Percentiles rank a stretch among this genome's conserved stretches.
phyloP scores from a whole-genome alignment of 2,888 invertebrate species.

The Beris morrisii region DNA sequence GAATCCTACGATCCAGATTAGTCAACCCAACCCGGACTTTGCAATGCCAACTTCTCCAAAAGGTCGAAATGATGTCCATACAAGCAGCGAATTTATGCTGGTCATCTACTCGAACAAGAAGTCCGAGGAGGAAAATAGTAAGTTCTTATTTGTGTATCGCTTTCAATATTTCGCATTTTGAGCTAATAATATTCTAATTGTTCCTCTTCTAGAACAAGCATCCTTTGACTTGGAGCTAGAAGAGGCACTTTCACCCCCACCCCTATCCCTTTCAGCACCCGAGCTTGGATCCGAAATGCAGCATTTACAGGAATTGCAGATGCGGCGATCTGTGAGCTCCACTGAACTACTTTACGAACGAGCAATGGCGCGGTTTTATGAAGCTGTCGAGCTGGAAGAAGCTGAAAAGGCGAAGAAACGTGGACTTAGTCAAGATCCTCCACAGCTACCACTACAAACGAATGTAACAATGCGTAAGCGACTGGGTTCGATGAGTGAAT shows the following conservation, averaged over 20 bases:
- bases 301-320: slow-evolving; percentile 57
- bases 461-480: slow-evolving; percentile 51
- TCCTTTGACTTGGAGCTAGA: slow-evolving; percentile 67
- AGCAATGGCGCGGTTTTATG: slow-evolving; percentile 79
- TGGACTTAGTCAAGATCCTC: slow-evolving; percentile 46
- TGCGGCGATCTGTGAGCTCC: slow-evolving; percentile 77
- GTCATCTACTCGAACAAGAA: slow-evolving; percentile 67
- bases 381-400: slow-evolving; percentile 75
- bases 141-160: slow-evolving; percentile 5
- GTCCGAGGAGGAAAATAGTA: slow-evolving; percentile 59
- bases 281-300: slow-evolving; percentile 70
- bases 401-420: slow-evolving; percentile 58
- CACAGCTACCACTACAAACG: slow-evolving; percentile 20
- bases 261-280: slow-evolving; percentile 79
- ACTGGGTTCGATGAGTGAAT: slow-evolving; percentile 59
- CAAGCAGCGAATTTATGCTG: slow-evolving; percentile 81
- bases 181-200: slow-evolving; percentile 15
- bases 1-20: slow-evolving; percentile 50
- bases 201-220: slow-evolving; percentile 55
- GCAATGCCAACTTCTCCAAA: slow-evolving; percentile 13
- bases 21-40: slow-evolving; percentile 35
- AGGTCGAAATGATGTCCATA: slow-evolving; percentile 58
- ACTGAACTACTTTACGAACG: slow-evolving; percentile 80
- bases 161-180: neutral
- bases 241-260: slow-evolving; percentile 73